Evolutionary conservation across 2,888 invertebrate genomes (phyloP).

Genomic region (Nebria brevicollis): DNA sequence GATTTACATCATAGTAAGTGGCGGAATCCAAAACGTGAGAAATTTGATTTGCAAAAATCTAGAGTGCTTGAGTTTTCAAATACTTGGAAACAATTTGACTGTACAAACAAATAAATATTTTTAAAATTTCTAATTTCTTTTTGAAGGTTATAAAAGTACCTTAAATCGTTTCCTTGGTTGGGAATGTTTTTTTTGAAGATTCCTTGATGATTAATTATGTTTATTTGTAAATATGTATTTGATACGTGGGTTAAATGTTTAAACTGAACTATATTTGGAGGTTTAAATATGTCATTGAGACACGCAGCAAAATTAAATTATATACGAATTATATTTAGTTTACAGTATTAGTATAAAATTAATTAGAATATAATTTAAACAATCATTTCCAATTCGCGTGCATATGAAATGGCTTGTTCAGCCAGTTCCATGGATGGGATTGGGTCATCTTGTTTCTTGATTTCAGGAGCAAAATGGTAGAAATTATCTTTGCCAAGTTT

Average conservation of each 20-base stretch:
- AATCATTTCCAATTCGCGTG: slow-evolving; percentile 98
- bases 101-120: slow-evolving; percentile 58
- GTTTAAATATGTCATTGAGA: not conserved
- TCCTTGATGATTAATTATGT: too few relatives aligned
- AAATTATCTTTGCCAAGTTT: slow-evolving; percentile 78
- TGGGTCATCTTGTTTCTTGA: slow-evolving; percentile 78
- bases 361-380: slow-evolving; percentile 71
- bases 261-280: not conserved
- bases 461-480: slow-evolving; percentile 83
- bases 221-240: too few relatives aligned
- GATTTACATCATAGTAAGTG: slow-evolving; percentile 86
- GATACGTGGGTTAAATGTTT: too few relatives aligned
- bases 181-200: too few relatives aligned
- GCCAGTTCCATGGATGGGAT: slow-evolving; percentile 92
- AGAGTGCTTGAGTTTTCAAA: slow-evolving; percentile 80
- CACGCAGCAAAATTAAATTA: not conserved
- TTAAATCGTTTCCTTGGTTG: too few relatives aligned
- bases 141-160: too few relatives aligned
- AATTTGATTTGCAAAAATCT: slow-evolving; percentile 77
- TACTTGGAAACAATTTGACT: slow-evolving; percentile 76
- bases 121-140: too few relatives aligned
- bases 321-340: slow-evolving; percentile 9
- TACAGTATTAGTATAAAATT: slow-evolving; percentile 8
- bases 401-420: slow-evolving; percentile 95
- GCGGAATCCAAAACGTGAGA: slow-evolving; percentile 83